Base-by-base conservation (phyloP, 2,797 vertebrate species). In the Steatocranus sp. region DNA sequence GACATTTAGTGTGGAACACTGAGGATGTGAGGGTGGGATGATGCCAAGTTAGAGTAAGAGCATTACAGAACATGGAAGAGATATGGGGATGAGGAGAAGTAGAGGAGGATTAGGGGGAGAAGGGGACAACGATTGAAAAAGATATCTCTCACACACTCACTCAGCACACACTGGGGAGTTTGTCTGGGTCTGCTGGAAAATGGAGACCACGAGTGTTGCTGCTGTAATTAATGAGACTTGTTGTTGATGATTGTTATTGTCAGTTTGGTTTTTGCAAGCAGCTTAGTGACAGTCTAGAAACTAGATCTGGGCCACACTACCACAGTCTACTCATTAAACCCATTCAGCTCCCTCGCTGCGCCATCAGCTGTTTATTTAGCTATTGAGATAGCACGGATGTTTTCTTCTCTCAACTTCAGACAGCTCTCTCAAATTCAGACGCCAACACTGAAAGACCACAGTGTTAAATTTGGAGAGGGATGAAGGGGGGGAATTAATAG, bases 251-350 rank as follows among this genome's bases (percentile, higher is more conserved):
- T 89, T 89, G 88, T 86, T 92, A 89, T 90, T 92, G 91, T 92
- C 92, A 90, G 83, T 89, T 87, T 85, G 61, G 25, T 85, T 90
- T 90, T 82, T 82, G 68, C 30, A 58, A 68, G 70, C 75, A 43
- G 89, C 83, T 88, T 78, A 82, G 89, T 83, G 89, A 88, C 90
- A 86, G 88, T 87, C 84, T 86, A 18, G 14, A 88, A 93, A 90
- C 86, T 79, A 78, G 83, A 94, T 94, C 90, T 94, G 91, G 93
- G 93, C 92, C 94, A 93, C 61, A 32, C 86, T 81, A 84, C 76
- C 77, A 88, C 76, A 81, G 89, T 91, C 87, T 88, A 84, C 92
- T 94, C 91, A 94, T 95, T 93, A 94, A 90, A 93, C 79, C 75
- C 77, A 85, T 88, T 88, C 88, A 82, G 84, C 84, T 92, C 80